Base-by-base conservation (phyloP, 92 coral and sea anemone species). In the Actinernus sp. region DNA sequence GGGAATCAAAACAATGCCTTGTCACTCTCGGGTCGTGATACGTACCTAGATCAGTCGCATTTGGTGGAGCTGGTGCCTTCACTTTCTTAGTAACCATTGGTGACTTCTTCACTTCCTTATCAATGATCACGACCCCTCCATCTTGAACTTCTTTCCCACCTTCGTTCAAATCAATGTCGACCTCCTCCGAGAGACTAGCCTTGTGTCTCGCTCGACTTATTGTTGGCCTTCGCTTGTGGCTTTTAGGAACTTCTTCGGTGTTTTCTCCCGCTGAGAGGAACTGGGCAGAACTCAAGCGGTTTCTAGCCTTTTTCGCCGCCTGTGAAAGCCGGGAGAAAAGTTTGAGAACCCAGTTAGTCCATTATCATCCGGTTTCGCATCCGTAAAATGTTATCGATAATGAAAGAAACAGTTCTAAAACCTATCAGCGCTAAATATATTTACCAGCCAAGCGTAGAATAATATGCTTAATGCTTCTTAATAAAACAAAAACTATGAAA, bases 241-340 rank as follows among this genome's bases (percentile, higher is more conserved):
- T 92, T 53, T 61, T 74, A 31, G 77, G 78, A 4, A 74, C 89
- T 54, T 82, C 87, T 21, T 81, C 93, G 20, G 82, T 79, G 44
- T 79, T 79, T 10, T 91, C 99, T 4, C 86, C 57, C 36, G 73
- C 60, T 41, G 80, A 66, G 3, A 60, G 71, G 27, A 71, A 52
- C 26, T 62, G 48, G 9, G 86, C 82, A 1, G 88, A 62, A 58
- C 99, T 95, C 20, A 95, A 68, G 7, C 99, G 90, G 56, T 95
- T 91, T 64, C 85, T 93, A 21, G 99, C 97, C 68, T 91, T 84
- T 28, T 86, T 85, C 29, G 97, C 97, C 0, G 80, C 97, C 99
- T 95, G 70, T 32, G 51, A 8, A 28, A 10, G n/a, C n/a, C n/a
- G n/a, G n/a, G n/a, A n/a, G n/a, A n/a, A n/a, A n/a, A n/a, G n/a